Base-by-base conservation (phyloP, 2,797 vertebrate genomes). In the Lutjanus argentimaculatus region DNA sequence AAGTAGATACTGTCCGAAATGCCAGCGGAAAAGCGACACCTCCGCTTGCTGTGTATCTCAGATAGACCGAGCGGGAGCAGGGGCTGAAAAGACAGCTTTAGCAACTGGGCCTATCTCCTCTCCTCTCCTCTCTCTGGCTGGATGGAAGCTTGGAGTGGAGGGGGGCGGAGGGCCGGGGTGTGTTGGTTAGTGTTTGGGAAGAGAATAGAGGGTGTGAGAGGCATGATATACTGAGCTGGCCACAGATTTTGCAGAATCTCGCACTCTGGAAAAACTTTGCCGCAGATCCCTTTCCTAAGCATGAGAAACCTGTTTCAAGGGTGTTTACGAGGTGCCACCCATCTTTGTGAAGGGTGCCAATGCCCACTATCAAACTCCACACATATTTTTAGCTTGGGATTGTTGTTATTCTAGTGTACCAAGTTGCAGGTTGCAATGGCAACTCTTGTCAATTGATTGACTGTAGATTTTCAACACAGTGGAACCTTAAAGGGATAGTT, bases 1-100 rank as follows among this genome's bases (percentile, higher is more conserved):
- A 96, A 96, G 95, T 95, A 96, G 95, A 96, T 96, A 96, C 94
- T 96, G 96, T 96, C 96, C 96, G 95, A 96, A 96, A 96, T 96
- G 96, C 96, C 96, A 96, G 94, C 93, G 88, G 94, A 96, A 94
- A 96, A 96, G 94, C 94, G 95, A 96, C 96, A 96, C 96, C 95
- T 96, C 96, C 93, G 94, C 95, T 94, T 92, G 94, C 95, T 96
- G 96, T 92, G 95, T 89, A 92, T 95, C 95, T 95, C 95, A 93
- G 95, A 96, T 96, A 96, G 95, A 95, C 94, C 81, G 88, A 92
- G 92, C 92, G 92, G 92, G 94, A 92, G 87, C 93, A 93, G 87
- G 71, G 91, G 89, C 95, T 96, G 94, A 96, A 96, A 95, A 96
- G 94, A 93, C 90, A 95, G 95, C 95, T 96, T 96, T 96, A 96